phyloP scores from a whole-genome alignment of 2,888 invertebrate genomes.

The Leptinotarsa juncta region DNA sequence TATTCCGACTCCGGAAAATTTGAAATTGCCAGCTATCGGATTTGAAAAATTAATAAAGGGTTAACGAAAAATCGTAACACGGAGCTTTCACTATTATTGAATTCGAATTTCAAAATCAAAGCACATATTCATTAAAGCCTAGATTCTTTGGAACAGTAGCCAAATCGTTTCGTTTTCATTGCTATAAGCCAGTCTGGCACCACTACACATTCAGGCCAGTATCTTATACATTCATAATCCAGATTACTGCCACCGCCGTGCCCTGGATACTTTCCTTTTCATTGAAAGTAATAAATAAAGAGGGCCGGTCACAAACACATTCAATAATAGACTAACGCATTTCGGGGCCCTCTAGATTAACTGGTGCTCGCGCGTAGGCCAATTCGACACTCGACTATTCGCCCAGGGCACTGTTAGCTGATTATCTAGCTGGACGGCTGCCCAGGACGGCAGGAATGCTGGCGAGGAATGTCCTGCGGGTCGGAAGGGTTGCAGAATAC shows the following conservation, averaged over 20 bases:
- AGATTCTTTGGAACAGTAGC: too few species aligned
- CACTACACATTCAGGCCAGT: neutral
- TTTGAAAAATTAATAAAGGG: too few species aligned
- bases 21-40: too few species aligned
- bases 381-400: conserved; percentile 32
- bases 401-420: conserved; percentile 10
- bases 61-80: too few species aligned
- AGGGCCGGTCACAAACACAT: conserved; percentile 46
- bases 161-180: too few species aligned
- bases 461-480: conserved; percentile 49
- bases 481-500: conserved; percentile 39
- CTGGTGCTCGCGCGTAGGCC: conserved; percentile 39
- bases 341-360: conserved; percentile 47
- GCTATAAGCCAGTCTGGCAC: too few species aligned
- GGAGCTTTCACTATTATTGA: too few species aligned
- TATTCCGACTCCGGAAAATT: too few species aligned
- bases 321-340: conserved; percentile 53
- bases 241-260: neutral
- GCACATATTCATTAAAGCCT: too few species aligned
- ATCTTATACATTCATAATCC: conserved; percentile 13
- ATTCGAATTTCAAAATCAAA: too few species aligned
- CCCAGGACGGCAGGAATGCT: conserved; percentile 37
- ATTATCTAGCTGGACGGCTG: conserved; percentile 37
- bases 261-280: conserved; percentile 13
- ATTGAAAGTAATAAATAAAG: conserved; percentile 45